A percentile compares a stretch with the other conserved stretches of the same genome.
phyloP scores from a whole-genome alignment of 2,888 invertebrate species.

The Agrilus biguttatus region DNA sequence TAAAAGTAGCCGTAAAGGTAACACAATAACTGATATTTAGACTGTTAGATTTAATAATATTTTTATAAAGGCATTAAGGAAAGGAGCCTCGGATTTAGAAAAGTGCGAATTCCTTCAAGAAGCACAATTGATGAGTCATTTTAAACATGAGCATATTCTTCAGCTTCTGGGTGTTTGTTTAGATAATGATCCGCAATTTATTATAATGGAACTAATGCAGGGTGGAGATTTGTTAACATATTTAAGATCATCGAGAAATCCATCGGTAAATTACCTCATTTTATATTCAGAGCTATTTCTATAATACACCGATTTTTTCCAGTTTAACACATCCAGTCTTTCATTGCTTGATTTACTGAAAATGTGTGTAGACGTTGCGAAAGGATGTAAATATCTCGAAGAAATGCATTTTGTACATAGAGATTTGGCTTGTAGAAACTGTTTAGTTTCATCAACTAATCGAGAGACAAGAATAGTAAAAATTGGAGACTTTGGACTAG shows the following conservation, averaged over 20 bases:
- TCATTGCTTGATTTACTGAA: constrained; percentile 71
- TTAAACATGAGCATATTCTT: constrained; percentile 91
- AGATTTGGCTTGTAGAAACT: constrained; percentile 92
- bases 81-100: constrained; percentile 81
- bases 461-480: constrained; percentile 70
- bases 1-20: constrained; percentile 86
- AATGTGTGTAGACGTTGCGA: constrained; percentile 92
- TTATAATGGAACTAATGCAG: constrained; percentile 96
- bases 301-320: constrained; percentile 12
- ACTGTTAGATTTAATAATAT: constrained; percentile 1
- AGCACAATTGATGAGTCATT: constrained; percentile 93
- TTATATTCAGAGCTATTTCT: not conserved
- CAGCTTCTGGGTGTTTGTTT: constrained; percentile 87
- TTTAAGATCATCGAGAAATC: constrained; percentile 65
- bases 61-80: constrained; percentile 60
- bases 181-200: constrained; percentile 83
- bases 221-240: constrained; percentile 90
- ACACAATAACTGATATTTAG: not conserved
- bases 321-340: constrained; percentile 51
- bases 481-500: constrained; percentile 94
- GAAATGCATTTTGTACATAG: constrained; percentile 95
- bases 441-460: constrained; percentile 66
- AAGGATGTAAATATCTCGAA: constrained; percentile 90
- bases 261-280: constrained; percentile 37
- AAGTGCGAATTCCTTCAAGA: constrained; percentile 92